These are phyloP conservation scores for Sebastes vulpes DNA, from an alignment of 2,797 vertebrate species.

Conservation along the genomic window DNA sequence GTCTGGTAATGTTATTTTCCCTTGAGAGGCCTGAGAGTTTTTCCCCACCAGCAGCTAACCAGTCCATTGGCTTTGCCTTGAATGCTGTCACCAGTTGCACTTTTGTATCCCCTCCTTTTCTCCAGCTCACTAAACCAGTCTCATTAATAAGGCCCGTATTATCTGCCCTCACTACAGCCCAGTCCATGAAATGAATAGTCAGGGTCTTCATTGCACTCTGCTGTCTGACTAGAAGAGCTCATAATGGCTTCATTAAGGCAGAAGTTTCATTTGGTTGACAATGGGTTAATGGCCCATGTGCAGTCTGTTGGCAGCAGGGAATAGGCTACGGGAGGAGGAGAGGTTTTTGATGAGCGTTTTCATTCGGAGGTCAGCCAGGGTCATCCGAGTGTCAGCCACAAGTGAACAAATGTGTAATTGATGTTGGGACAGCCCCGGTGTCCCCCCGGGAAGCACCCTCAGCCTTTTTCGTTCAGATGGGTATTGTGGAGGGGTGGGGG, in stretches of 20 bases:
- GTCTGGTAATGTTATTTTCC: not conserved
- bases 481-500: conserved; percentile 22
- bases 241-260: conserved; percentile 92
- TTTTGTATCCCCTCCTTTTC: conserved; percentile 76
- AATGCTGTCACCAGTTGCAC: conserved; percentile 83
- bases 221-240: conserved; percentile 85
- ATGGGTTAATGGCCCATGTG: conserved; percentile 87
- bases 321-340: conserved; percentile 71
- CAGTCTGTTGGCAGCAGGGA: conserved; percentile 77
- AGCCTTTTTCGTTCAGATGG: conserved; percentile 68
- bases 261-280: conserved; percentile 89
- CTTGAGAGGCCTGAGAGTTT: not conserved
- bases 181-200: conserved; percentile 89
- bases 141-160: conserved; percentile 84
- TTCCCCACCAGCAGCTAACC: conserved; percentile 70
- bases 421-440: conserved; percentile 83
- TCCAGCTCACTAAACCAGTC: conserved; percentile 84
- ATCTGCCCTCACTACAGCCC: conserved; percentile 79
- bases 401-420: conserved; percentile 89
- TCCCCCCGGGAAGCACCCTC: conserved; percentile 78
- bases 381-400: conserved; percentile 84
- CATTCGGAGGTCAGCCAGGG: conserved; percentile 83
- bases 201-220: conserved; percentile 87
- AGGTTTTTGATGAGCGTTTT: conserved; percentile 85
- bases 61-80: conserved; percentile 59